phyloP scores from a whole-genome alignment of 2,888 invertebrate genomes.

The Cataglyphis altisquamis region DNA sequence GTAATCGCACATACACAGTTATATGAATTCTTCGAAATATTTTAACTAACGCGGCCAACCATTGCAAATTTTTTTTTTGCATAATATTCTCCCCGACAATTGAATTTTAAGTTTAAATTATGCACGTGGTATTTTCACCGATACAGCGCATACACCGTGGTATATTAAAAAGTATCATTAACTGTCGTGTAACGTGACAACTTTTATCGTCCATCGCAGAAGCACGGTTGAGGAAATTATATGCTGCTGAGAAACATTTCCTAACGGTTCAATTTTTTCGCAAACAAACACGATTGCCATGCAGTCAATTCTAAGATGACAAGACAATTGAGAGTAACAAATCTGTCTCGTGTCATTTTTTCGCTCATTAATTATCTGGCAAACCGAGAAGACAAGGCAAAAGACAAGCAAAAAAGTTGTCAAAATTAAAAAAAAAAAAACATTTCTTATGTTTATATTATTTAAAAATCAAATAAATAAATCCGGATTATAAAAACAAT shows the following conservation, averaged over 20 bases:
- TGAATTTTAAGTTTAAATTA: constrained; percentile 52
- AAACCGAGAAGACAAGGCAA: too few relatives aligned
- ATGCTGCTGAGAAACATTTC: neutral
- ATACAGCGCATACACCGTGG: neutral
- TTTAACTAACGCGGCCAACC: constrained; percentile 1
- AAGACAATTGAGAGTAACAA: too few relatives aligned
- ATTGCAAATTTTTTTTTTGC: neutral
- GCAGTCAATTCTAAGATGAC: too few relatives aligned
- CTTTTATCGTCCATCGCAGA: neutral
- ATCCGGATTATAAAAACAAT: too few relatives aligned
- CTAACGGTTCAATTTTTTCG: neutral
- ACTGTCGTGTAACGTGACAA: neutral
- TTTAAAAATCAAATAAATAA: too few relatives aligned
- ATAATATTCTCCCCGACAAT: constrained; percentile 8
- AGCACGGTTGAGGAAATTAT: neutral
- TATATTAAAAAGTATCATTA: neutral
- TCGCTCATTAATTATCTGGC: too few relatives aligned
- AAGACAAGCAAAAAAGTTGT: too few relatives aligned
- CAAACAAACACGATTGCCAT: too few relatives aligned
- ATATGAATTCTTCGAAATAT: neutral
- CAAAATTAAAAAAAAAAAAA: too few relatives aligned
- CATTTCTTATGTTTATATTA: too few relatives aligned
- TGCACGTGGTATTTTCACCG: constrained; percentile 7
- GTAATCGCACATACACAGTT: constrained; percentile 16
- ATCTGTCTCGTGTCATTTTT: too few relatives aligned